phyloP scores from a whole-genome alignment of 1,140 invertebrate genomes.

The Apis cerana region DNA sequence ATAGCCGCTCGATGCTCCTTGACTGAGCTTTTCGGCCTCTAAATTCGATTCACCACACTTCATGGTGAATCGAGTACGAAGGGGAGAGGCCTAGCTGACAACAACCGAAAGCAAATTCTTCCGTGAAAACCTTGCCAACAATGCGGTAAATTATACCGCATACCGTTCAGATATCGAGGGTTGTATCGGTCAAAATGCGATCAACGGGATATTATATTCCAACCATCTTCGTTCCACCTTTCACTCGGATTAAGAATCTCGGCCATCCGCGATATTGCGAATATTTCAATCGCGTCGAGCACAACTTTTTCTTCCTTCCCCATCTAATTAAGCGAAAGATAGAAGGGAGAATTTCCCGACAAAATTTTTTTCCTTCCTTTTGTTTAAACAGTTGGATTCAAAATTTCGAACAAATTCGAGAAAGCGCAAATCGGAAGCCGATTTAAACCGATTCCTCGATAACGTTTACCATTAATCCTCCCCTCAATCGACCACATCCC shows the following conservation, averaged over 20 bases:
- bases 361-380: neutral
- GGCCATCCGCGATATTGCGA: neutral
- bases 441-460: neutral
- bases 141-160: constrained; percentile 33
- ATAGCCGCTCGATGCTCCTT: constrained; percentile 43
- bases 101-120: constrained; percentile 2
- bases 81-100: neutral
- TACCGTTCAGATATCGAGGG: neutral
- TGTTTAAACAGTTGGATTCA: neutral
- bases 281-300: neutral
- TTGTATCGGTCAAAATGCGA: neutral
- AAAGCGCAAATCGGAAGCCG: neutral
- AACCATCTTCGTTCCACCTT: neutral
- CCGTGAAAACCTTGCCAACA: constrained; percentile 38
- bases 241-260: neutral
- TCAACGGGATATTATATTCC: constrained; percentile 28
- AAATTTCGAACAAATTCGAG: neutral
- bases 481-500: neutral
- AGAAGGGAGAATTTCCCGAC: neutral
- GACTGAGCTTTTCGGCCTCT: constrained; percentile 41
- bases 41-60: constrained; percentile 43
- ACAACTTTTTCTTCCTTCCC: no score
- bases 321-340: no score
- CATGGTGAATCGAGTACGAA: constrained; percentile 25
- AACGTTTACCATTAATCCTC: neutral